Base-by-base conservation (phyloP, 2,888 invertebrate genomes). In the Machimus atricapillus region DNA sequence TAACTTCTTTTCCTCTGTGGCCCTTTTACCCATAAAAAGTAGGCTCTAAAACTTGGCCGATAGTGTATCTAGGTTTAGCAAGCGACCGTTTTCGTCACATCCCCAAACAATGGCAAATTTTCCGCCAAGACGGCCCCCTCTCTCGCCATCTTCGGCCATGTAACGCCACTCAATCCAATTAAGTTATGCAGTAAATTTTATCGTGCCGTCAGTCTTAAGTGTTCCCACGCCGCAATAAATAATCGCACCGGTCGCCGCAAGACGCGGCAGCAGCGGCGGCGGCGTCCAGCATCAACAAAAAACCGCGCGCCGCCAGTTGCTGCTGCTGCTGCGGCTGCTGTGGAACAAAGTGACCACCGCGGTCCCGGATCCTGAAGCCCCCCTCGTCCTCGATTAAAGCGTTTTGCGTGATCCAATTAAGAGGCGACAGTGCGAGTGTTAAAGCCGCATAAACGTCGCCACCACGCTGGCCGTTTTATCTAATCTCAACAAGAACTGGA, bases 401-500 rank as follows among this genome's bases (percentile, higher is more conserved):
- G 43, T 78, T 78, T 78, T 43, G 78, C 78, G 40, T 78, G 78
- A 78, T 78, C 78, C 78, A 78, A 78, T 78, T 78, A 78, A 78
- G 78, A 40, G 43, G 78, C 78, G 43, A 40, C 78, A 43, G 66
- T 12, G 37, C 78, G 37, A 78, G 78, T 78, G 78, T 43, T 78
- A 78, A 76, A 78, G 43, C 78, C 43, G 78, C 23, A 43, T 78
- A 78, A 43, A 78, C 78, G 78, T 78, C 78, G 78, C 78, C 78
- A 78, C 78, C 40, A 23, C 14, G 66, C 43, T 78, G 78, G n/a
- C 78, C 43, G 43, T 46, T 78, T 78, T 78, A 78, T 78, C 78
- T 78, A 78, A 78, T 78, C 78, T 78, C 14, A 78, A 78, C 78
- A 78, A 78, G 78, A 78, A 40, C 43, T 78, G 78, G 78, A 78